A percentile compares a stretch with the other conserved stretches of the same genome.
Evolutionary conservation across 2,888 invertebrate genomes (phyloP).

Genomic region (Drosophila multiciliata): DNA sequence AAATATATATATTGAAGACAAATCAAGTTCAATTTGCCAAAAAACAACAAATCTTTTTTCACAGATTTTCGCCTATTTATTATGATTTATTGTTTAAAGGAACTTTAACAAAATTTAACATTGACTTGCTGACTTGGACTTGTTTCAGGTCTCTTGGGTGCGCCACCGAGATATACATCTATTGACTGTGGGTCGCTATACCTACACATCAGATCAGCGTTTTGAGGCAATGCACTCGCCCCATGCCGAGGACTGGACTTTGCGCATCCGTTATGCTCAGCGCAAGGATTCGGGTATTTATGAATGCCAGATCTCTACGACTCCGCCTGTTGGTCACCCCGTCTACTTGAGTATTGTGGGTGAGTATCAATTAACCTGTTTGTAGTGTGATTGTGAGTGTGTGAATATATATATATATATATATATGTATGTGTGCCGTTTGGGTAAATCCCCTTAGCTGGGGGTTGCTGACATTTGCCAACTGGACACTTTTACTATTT

Average conservation of each 20-base stretch:
- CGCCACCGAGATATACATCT: conserved; percentile 91
- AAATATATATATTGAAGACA: background rate
- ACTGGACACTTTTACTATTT: conserved; percentile 1
- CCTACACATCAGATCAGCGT: conserved; percentile 93
- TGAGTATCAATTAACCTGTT: conserved; percentile 85
- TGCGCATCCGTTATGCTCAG: conserved; percentile 91
- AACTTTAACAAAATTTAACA: background rate
- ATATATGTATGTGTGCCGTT: background rate
- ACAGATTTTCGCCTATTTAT: background rate
- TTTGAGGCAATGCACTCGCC: conserved; percentile 94
- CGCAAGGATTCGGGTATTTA: conserved; percentile 91
- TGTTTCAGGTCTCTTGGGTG: conserved; percentile 90
- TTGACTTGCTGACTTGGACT: background rate
- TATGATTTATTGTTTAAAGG: background rate
- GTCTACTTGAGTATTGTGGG: conserved; percentile 93
- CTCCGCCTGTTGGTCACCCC: conserved; percentile 93
- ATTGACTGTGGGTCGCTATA: conserved; percentile 90
- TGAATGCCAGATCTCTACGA: conserved; percentile 96
- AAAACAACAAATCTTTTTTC: background rate
- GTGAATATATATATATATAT: background rate
- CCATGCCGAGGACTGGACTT: conserved; percentile 94
- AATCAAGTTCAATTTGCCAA: background rate
- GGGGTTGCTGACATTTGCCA: background rate
- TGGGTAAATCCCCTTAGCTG: background rate
- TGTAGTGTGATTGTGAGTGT: too few species aligned